These are phyloP conservation scores for Alectoris magna DNA, from an alignment of 2,797 vertebrate genomes.

Conservation along the genomic window DNA sequence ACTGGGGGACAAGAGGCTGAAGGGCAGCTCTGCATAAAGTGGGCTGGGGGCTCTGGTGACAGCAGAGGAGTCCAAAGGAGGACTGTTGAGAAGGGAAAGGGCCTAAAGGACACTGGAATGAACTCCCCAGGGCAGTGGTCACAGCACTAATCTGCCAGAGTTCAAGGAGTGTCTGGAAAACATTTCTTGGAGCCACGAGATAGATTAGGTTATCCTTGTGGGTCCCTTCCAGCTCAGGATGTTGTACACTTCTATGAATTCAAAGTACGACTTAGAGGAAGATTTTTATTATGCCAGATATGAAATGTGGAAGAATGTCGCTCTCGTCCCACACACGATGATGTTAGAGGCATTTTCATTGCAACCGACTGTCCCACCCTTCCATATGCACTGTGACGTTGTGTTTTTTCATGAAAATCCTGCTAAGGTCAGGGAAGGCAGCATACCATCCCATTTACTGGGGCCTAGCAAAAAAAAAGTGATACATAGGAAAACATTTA, in stretches of 20 bases:
- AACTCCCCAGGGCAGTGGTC: no score
- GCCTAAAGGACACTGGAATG: no score
- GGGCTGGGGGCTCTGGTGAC: no score
- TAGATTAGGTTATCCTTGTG: no score
- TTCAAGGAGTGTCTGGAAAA: no score
- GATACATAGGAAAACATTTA: accelerated
- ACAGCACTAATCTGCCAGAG: no score
- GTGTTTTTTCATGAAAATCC: accelerated
- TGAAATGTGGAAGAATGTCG: accelerated
- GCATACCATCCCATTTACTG: neutral
- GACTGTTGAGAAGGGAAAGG: no score
- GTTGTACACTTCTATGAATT: neutral
- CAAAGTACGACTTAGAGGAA: accelerated
- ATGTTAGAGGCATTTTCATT: neutral
- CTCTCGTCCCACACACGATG: accelerated
- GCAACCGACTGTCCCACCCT: neutral
- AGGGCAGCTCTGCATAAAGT: no score
- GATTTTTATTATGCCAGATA: accelerated
- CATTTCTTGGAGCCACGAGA: no score
- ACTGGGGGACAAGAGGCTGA: neutral
- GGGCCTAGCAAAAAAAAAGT: neutral
- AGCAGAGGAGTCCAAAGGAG: no score
- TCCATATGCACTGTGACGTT: accelerated
- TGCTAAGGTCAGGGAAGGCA: neutral
- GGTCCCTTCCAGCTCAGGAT: no score